Evolutionary conservation across 1,140 invertebrate species (phyloP), one percentile per base, ranked within the genome.

Genomic region (Meloidogyne floridensis): DNA sequence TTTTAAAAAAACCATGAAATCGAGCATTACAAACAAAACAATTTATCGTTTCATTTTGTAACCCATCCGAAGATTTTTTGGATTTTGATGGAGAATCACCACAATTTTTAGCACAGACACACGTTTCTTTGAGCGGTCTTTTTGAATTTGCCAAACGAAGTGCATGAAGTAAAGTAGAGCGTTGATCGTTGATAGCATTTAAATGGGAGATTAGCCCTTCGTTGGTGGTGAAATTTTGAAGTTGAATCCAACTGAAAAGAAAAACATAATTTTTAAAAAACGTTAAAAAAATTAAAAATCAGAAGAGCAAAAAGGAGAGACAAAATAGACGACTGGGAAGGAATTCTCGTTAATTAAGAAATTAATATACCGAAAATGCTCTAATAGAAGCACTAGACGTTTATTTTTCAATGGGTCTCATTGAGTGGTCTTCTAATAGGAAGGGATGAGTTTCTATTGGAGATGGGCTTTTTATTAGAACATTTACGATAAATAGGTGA

Each of bases 1-100:
- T 53, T 8, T 18, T 5, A 56, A 42, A 75, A 8, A 32, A 18
- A 83, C 82, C 71, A 51, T 83, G 82, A 72, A 83, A 82, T 1
- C 70, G 56, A 10, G 54, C 82, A 47, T 80, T 83, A 72, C 82
- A 83, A 18, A 83, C 47, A 72, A 83, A 84, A 15, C 82, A 83
- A 75, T 83, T 20, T 18, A 83, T 83, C 42, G 70, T 69, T n/a
- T 69, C 81, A 51, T 81, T 78, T 42, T 73, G 42, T 53, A 47
- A 65, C 2, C n/a, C 59, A 65, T 65, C 4, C 15, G 6, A 6
- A 65, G 59, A 65, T 65, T 65, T 65, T 65, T 65, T 65, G 2
- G 7, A 6, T n/a, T 65, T 65, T n/a, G 5, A n/a, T n/a, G 59
- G 59, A 7, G 59, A 65, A 65, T 65, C 59, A 65, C 15, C 15